Evolutionary conservation across 1,140 invertebrate species (phyloP), one percentile per base, ranked within the genome.

Genomic region (Trichonephila clavata): DNA sequence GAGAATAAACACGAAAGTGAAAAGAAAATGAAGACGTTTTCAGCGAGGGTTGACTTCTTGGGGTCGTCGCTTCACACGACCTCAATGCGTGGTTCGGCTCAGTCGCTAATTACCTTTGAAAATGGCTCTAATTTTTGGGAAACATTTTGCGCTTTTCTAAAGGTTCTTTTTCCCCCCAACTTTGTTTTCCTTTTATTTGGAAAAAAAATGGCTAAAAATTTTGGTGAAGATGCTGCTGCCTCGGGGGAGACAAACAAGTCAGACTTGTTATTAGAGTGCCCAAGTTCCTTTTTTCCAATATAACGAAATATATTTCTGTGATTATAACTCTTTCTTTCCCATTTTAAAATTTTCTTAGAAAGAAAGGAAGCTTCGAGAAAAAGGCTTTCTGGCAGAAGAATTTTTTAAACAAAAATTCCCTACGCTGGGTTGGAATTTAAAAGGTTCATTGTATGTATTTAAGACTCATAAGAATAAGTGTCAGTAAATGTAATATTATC

Each of bases 1-100:
- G 61, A 86, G 84, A 86, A 86, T 86, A 86, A 86, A 59, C 24
- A 60, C n/a, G n/a, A 50, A 39, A 83, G 16, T 10, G 24, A 20
- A 57, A 57, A 59, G 50, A 21, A 86, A 59, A 86, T 86, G 83
- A 86, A 86, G 83, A 86, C 84, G 60, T 86, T 86, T 86, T 86
- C 50, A 10, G 84, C 20, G 50, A 84, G 43, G 32, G 81, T 8
- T 50, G 50, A 84, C 81, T 84, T 84, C 50, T 84, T 14, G n/a
- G 61, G 84, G 50, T 63, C 60, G 59, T 7, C n/a, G 24, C 39
- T 86, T 86, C 84, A 14, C 84, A 86, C 84, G 21, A 86, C 59
- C 57, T 24, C 14, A 61, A n/a, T 59, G 24, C 61, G 84, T 50
- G n/a, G 24, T 32, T 68, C 20, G 27, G 3, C 59, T 86, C 61